Evolutionary conservation across 2,888 invertebrate species (phyloP).

Genomic region (Microplitis manilae): DNA sequence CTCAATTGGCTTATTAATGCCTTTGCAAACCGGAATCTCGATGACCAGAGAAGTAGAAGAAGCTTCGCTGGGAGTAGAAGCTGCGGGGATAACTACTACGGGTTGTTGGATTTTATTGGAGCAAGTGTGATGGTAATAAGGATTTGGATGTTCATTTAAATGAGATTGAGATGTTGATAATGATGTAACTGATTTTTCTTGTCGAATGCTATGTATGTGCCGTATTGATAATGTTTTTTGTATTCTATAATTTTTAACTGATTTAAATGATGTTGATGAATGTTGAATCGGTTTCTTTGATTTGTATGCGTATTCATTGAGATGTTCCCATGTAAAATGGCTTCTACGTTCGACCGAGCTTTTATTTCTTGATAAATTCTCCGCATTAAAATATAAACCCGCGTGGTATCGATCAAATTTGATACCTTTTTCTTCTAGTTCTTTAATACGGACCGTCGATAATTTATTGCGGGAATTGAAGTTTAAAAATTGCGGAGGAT

Average conservation of each 20-base stretch:
- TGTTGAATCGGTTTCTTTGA: conserved; percentile 52
- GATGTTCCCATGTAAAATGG: conserved; percentile 52
- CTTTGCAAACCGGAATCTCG: conserved; percentile 60
- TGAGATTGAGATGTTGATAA: conserved; percentile 50
- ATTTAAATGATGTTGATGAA: conserved; percentile 42
- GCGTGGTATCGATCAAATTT: conserved; percentile 13
- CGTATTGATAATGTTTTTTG: conserved; percentile 59
- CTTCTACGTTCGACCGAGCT: conserved; percentile 45
- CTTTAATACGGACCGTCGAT: conserved; percentile 7
- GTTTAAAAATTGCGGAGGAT: conserved; percentile 49
- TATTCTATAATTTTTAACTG: conserved; percentile 50
- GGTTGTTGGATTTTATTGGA: conserved; percentile 40
- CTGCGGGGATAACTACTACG: conserved; percentile 54
- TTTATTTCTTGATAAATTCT: conserved; percentile 44
- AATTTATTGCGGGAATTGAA: conserved; percentile 29
- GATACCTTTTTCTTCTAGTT: conserved; percentile 8
- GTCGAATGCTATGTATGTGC: conserved; percentile 65
- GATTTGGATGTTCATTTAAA: conserved; percentile 44
- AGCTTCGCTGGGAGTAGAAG: conserved; percentile 59
- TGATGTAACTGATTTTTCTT: conserved; percentile 58
- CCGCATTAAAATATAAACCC: conserved; percentile 37
- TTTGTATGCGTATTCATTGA: conserved; percentile 47
- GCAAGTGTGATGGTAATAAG: conserved; percentile 38
- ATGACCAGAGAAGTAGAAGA: conserved; percentile 49
- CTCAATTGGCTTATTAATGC: conserved; percentile 54